Conservation (phyloP, 2,888 invertebrate genomes). For the Eupithecia tripunctaria region DNA sequence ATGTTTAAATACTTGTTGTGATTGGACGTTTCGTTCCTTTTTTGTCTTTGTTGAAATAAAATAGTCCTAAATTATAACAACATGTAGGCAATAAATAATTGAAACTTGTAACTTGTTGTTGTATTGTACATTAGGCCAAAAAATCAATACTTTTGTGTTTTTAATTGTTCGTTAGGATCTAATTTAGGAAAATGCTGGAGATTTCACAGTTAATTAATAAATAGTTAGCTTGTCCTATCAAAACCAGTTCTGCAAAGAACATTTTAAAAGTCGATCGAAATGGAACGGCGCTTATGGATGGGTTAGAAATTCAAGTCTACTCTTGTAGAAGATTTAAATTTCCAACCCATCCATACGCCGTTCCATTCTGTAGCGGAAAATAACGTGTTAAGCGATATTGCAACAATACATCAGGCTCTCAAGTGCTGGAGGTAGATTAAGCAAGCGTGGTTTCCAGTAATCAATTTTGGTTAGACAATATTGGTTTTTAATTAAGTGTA, state of each 20-base stretch:
- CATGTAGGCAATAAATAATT: too few species aligned
- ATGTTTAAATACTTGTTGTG: too few species aligned
- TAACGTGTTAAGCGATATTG: conserved; percentile 42
- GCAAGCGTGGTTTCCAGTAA: conserved; percentile 68
- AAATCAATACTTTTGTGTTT: not conserved
- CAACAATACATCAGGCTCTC: conserved; percentile 47
- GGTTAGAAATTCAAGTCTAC: too few species aligned
- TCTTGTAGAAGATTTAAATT: not conserved
- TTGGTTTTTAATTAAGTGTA: conserved; percentile 84
- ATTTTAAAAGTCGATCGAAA: not conserved
- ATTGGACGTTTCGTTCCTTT: too few species aligned
- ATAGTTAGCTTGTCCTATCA: not conserved
- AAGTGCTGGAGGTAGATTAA: conserved; percentile 54
- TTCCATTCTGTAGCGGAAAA: conserved; percentile 22
- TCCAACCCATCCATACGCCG: not conserved
- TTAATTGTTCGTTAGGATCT: not conserved
- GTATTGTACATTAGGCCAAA: too few species aligned
- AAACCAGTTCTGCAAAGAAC: not conserved
- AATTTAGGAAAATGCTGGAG: too few species aligned
- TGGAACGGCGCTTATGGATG: too few species aligned
- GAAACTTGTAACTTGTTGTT: too few species aligned
- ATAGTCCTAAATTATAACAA: too few species aligned
- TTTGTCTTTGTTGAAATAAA: too few species aligned
- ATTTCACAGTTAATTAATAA: too few species aligned
- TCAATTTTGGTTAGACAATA: conserved; percentile 84